These are phyloP conservation scores for Anaspis maculata DNA, from an alignment of 2,888 invertebrate species.

Conservation along the genomic window DNA sequence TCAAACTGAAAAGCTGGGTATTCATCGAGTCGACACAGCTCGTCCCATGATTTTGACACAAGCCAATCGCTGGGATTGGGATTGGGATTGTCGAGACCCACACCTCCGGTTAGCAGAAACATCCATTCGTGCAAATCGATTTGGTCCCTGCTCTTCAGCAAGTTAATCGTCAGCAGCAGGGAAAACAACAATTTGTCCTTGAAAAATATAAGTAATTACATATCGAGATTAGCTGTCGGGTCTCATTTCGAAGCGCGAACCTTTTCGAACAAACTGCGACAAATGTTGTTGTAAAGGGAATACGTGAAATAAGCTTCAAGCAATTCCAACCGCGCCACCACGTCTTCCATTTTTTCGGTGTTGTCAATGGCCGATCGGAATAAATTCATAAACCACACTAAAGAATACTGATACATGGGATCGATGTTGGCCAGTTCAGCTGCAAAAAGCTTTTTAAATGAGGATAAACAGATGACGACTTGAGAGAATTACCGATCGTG, in stretches of 20 bases:
- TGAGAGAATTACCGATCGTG: slow-evolving; percentile 74
- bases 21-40: slow-evolving; percentile 58
- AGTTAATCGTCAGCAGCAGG: slow-evolving; percentile 63
- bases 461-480: no score
- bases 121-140: slow-evolving; percentile 65
- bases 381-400: slow-evolving; percentile 88
- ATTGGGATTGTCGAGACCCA: slow-evolving; percentile 67
- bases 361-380: slow-evolving; percentile 81
- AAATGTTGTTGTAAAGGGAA: slow-evolving; percentile 83
- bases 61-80: slow-evolving; percentile 66
- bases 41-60: slow-evolving; percentile 66
- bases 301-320: slow-evolving; percentile 78
- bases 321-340: slow-evolving; percentile 63
- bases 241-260: no score
- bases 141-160: slow-evolving; percentile 52
- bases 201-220: no score
- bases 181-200: slow-evolving; percentile 88
- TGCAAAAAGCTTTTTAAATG: no score
- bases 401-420: slow-evolving; percentile 95
- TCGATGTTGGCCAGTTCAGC: slow-evolving; percentile 65
- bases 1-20: slow-evolving; percentile 44
- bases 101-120: slow-evolving; percentile 82
- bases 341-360: slow-evolving; percentile 76
- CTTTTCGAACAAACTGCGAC: slow-evolving; percentile 89
- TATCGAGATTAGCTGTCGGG: no score